Evolutionary conservation across 2,797 vertebrate species (phyloP).

Genomic region (Lagocephalus sceleratus): DNA sequence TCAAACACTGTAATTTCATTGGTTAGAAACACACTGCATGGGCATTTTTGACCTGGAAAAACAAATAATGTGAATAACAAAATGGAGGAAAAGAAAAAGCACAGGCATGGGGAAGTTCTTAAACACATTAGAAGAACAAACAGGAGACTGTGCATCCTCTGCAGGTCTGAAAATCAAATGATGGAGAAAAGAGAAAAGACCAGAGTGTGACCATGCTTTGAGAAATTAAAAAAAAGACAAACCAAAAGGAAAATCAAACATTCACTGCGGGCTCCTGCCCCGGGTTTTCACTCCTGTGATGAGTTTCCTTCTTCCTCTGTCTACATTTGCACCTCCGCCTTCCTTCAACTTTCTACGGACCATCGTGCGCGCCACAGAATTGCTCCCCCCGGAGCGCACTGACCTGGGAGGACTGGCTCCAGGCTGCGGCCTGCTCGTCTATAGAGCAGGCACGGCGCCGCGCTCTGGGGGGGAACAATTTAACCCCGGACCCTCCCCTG

Average conservation of each 20-base stretch:
- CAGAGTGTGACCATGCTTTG: conserved; percentile 38
- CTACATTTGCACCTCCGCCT: conserved; percentile 39
- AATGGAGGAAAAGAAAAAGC: conserved; percentile 12
- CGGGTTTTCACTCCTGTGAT: conserved; percentile 41
- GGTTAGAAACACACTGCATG: conserved; percentile 4
- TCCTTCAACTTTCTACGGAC: conserved; percentile 52
- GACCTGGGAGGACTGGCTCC: conserved; percentile 84
- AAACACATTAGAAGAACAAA: conserved; percentile 24
- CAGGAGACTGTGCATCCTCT: conserved; percentile 38
- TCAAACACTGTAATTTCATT: conserved; percentile 11
- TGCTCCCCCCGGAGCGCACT: conserved; percentile 84
- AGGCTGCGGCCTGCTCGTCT: conserved; percentile 83
- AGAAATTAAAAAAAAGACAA: conserved; percentile 4
- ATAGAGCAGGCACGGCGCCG: conserved; percentile 83
- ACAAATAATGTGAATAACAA: conserved; percentile 17
- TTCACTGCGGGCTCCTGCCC: conserved; percentile 36
- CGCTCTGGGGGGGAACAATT: conserved; percentile 83
- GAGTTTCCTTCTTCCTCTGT: conserved; percentile 21
- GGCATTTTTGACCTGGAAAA: conserved; percentile 36
- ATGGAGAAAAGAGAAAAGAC: conserved; percentile 35
- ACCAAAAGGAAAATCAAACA: conserved; percentile 32
- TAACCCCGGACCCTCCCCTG: conserved; percentile 76
- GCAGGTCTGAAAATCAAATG: conserved; percentile 50
- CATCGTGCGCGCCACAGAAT: conserved; percentile 64
- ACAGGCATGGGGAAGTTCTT: conserved; percentile 17